Evolutionary conservation across 2,888 invertebrate genomes (phyloP).

Genomic region (Deroplatys truncata): DNA sequence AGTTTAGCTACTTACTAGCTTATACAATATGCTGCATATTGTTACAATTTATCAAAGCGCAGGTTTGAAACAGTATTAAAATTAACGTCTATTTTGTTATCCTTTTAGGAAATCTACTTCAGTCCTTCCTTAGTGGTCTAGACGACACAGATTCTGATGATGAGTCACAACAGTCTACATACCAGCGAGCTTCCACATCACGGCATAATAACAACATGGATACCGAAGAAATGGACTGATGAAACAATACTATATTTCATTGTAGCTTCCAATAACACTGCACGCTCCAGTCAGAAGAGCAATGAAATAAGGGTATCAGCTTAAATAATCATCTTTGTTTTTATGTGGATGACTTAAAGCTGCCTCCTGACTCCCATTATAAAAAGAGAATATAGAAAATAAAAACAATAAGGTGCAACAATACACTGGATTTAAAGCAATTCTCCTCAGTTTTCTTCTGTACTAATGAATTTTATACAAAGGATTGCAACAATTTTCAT

Average conservation of each 20-base stretch:
- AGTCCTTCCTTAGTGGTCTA: conserved; percentile 57
- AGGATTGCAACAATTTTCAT: neutral
- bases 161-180: conserved; percentile 35
- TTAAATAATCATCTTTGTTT: neutral
- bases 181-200: conserved; percentile 26
- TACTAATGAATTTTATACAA: neutral
- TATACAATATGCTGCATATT: too few relatives aligned
- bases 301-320: neutral
- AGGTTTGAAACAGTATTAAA: neutral
- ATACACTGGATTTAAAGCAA: neutral
- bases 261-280: conserved; percentile 7
- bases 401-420: neutral
- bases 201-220: conserved; percentile 26
- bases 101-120: conserved; percentile 55
- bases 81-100: neutral
- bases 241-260: neutral
- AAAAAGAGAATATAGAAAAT: neutral
- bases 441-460: neutral
- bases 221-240: conserved; percentile 30
- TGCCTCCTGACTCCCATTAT: neutral
- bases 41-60: too few relatives aligned
- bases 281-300: neutral
- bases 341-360: neutral
- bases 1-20: too few relatives aligned
- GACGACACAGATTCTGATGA: conserved; percentile 62